These are phyloP conservation scores for Artibeus lituratus DNA, from an alignment of 2,797 vertebrate species.

Conservation along the genomic window DNA sequence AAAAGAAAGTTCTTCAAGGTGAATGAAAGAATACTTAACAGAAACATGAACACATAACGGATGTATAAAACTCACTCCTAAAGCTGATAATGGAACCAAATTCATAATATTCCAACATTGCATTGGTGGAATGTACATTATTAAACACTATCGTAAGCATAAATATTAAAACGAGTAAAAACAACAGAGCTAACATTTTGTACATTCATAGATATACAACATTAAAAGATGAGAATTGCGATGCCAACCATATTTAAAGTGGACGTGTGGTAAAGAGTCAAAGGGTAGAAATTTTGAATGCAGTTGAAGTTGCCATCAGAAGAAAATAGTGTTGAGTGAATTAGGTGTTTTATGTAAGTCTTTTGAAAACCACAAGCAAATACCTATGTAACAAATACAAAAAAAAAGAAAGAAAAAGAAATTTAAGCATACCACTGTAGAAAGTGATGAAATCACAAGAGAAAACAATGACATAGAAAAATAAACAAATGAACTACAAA, in stretches of 20 bases:
- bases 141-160: background rate
- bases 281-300: background rate
- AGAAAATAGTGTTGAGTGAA: background rate
- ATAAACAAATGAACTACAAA: background rate
- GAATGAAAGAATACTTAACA: background rate
- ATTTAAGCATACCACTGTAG: background rate
- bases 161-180: background rate
- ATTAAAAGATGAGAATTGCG: background rate
- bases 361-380: background rate
- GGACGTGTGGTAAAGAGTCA: background rate
- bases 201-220: background rate
- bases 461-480: background rate
- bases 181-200: background rate
- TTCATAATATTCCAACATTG: too few relatives aligned
- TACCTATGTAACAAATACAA: background rate
- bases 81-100: too few relatives aligned
- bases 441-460: background rate
- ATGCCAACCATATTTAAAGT: background rate
- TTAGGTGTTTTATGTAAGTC: background rate
- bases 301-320: background rate
- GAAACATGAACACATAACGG: too few relatives aligned
- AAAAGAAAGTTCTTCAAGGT: background rate
- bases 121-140: background rate
- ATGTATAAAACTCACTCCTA: too few relatives aligned
- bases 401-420: background rate